A percentile compares a stretch with the other conserved stretches of the same genome.
These are phyloP conservation scores for Pemphredon lugubris DNA, from an alignment of 2,888 invertebrate species.

Conservation along the genomic window DNA sequence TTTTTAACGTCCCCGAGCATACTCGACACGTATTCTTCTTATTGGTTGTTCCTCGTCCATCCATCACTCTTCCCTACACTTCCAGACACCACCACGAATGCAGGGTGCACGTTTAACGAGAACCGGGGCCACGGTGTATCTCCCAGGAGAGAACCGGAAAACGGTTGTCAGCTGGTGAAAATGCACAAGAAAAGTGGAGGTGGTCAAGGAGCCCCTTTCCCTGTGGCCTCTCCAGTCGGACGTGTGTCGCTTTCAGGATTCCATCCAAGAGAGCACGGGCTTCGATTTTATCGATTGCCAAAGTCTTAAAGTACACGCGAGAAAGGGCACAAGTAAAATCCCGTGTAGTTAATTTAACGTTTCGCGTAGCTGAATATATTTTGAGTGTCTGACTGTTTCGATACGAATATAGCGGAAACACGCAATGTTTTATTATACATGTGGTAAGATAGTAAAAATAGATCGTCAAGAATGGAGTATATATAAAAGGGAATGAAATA, in stretches of 20 bases:
- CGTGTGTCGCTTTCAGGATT: constrained; percentile 51
- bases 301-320: not conserved
- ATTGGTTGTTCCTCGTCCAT: constrained; percentile 11
- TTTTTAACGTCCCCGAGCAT: too few species aligned
- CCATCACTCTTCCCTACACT: constrained; percentile 26
- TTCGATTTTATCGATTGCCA: constrained; percentile 51
- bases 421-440: too few species aligned
- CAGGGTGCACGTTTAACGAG: constrained; percentile 47
- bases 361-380: too few species aligned
- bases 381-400: too few species aligned
- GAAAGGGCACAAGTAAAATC: too few species aligned
- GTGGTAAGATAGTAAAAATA: too few species aligned
- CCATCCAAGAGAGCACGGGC: constrained; percentile 14
- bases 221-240: constrained; percentile 24
- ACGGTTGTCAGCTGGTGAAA: constrained; percentile 57
- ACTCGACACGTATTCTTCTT: too few species aligned
- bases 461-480: too few species aligned
- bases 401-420: too few species aligned
- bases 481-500: too few species aligned
- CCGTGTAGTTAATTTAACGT: too few species aligned
- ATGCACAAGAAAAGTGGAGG: constrained; percentile 57
- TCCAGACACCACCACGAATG: constrained; percentile 21
- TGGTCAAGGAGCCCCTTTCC: constrained; percentile 12
- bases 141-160: constrained; percentile 40
- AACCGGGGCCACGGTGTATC: constrained; percentile 29